A percentile compares a stretch with the other conserved stretches of the same genome.
Evolutionary conservation across 2,113 vertebrate genomes (phyloP).

Genomic region (Pygoscelis adeliae): DNA sequence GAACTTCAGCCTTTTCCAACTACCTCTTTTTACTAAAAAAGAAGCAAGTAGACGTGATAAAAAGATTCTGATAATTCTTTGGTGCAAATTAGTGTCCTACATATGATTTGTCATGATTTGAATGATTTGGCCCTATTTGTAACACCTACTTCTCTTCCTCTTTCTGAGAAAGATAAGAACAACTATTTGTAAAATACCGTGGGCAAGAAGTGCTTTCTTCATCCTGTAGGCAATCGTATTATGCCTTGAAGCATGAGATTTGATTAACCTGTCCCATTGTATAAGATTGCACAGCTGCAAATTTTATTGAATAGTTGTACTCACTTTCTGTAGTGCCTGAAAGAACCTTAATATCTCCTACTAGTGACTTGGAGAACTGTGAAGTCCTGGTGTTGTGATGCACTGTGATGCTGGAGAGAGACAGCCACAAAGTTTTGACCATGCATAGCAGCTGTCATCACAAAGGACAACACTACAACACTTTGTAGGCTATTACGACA

Average conservation of each 20-base stretch:
- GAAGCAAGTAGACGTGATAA: background rate
- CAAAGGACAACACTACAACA: background rate
- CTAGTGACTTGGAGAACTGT: background rate
- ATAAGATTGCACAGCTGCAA: background rate
- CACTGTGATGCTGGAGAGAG: background rate
- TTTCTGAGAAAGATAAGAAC: background rate
- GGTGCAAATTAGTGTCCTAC: background rate
- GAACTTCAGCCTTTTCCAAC: background rate
- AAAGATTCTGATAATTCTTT: background rate
- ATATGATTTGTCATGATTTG: background rate
- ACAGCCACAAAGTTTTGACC: background rate
- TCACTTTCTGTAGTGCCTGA: background rate
- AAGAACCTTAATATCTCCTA: background rate
- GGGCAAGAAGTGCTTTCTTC: background rate
- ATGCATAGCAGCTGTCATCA: background rate
- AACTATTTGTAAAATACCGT: background rate
- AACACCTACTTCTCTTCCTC: background rate
- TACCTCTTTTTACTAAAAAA: background rate
- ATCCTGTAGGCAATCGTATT: background rate
- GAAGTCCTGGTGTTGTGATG: background rate
- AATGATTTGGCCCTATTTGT: background rate
- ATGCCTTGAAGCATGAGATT: conserved; percentile 10
- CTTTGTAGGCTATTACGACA: background rate
- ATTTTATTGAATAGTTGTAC: background rate
- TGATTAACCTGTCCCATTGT: background rate